Evolutionary conservation across 2,113 vertebrate genomes (phyloP), one percentile per base, ranked within the genome.

Genomic region (Diphyllodes magnificus): DNA sequence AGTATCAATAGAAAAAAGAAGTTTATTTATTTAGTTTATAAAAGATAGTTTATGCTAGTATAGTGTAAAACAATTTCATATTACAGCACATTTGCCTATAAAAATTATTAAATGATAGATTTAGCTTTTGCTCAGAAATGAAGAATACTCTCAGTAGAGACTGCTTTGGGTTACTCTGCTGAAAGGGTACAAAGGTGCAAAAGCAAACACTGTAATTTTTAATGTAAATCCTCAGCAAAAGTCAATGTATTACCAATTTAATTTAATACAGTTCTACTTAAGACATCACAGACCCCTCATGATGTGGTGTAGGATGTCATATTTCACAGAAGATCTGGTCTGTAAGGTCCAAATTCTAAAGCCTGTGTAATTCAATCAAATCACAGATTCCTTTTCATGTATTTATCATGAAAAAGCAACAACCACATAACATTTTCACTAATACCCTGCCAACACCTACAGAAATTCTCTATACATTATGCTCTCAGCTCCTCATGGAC

Each of bases 261-360:
- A 31, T 47, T 81, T 51, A 70, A 76, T 53, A 70, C 8, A 60
- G 23, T 33, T 79, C 25, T 15, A 13, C 15, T 15, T 15, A 53
- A 50, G 23, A 53, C 25, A 50, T 64, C 72, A 61, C 44, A 88
- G 51, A 25, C 8, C 18, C 30, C 35, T 82, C 57, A 53, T 0
- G 0, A 63, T 44, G 59, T 42, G 21, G 35, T 1, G 0, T 12
- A 47, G 70, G 23, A 42, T 20, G 13, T 54, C 44, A 12, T 22
- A 39, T 15, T 60, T 79, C 44, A 63, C 23, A 28, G 69, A 87
- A 56, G 11, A 68, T 20, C 24, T 1, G 0, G 23, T 51, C 35
- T 72, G 1, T 28, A 76, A 42, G 23, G 20, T 86, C 31, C 21
- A 23, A 71, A 80, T 64, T 56, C n/a, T 80, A 91, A 71, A 81